These are phyloP conservation scores for Epizoanthus fatuus DNA, from an alignment of 92 coral and sea anemone species.

Conservation along the genomic window DNA sequence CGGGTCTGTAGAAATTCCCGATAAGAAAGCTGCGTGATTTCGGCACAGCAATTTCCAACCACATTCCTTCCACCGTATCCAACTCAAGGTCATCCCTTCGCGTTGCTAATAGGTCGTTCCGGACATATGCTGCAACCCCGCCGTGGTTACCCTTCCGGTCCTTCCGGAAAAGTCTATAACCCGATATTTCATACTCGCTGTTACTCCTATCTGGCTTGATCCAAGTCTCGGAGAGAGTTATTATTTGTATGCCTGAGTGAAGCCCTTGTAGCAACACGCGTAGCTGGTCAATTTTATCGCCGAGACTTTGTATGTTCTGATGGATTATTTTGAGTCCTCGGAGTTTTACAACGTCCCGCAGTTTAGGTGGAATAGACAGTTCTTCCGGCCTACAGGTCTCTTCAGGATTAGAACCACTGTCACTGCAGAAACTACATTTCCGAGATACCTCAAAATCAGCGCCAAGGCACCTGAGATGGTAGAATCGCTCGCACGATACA, in stretches of 20 bases:
- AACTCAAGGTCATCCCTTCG: slow-evolving; percentile 67
- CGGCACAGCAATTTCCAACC: slow-evolving; percentile 51
- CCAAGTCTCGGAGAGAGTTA: slow-evolving; percentile 63
- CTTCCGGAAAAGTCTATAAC: slow-evolving; percentile 57
- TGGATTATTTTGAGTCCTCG: slow-evolving; percentile 57
- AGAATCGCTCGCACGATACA: slow-evolving; percentile 23
- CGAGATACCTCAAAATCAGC: slow-evolving; percentile 36
- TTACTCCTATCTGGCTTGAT: slow-evolving; percentile 50
- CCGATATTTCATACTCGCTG: slow-evolving; percentile 53
- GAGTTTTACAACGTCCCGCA: slow-evolving; percentile 44
- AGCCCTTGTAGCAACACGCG: slow-evolving; percentile 43
- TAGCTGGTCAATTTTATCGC: slow-evolving; percentile 56
- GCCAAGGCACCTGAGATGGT: slow-evolving; percentile 47
- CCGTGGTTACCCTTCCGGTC: slow-evolving; percentile 38
- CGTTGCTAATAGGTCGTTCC: slow-evolving; percentile 37
- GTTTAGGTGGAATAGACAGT: slow-evolving; percentile 6
- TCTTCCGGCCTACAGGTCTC: slow-evolving; percentile 10
- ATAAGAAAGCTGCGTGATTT: slow-evolving; percentile 63
- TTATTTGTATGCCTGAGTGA: slow-evolving; percentile 46
- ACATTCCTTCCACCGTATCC: slow-evolving; percentile 47
- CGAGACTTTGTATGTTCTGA: slow-evolving; percentile 57
- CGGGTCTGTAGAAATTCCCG: slow-evolving; percentile 63
- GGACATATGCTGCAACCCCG: slow-evolving; percentile 63
- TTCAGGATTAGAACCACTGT: neutral
- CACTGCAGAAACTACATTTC: slow-evolving; percentile 23